Evolutionary conservation across 37 sponge, comb jelly and placozoan species (phyloP), one percentile per base, ranked within the genome.

Genomic region (Eunapius fragilis): DNA sequence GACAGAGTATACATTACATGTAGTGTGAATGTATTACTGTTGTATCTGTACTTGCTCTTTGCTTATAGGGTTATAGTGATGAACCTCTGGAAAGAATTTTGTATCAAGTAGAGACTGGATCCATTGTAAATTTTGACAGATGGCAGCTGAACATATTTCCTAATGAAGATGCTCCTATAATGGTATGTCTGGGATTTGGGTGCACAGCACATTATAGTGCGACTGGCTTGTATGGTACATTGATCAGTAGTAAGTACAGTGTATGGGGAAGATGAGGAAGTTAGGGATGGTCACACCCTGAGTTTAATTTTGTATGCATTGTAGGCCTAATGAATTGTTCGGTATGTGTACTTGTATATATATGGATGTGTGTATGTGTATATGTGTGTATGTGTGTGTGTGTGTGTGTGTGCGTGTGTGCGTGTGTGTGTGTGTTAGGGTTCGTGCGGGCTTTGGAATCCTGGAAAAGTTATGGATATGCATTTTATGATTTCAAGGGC

Each of bases 31-130:
- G 4, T 14, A 72, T 12, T 3, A 26, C 48, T 27, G 0, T 11
- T 10, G 36, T 72, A 35, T 75, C 31, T n/a, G n/a, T n/a, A n/a
- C n/a, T n/a, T n/a, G n/a, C n/a, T n/a, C n/a, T 49, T 37, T 14
- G 24, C 31, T 35, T 2, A 17, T 67, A 92, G 93, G 93, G 91
- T 25, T 95, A 97, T 77, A 76, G 70, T 34, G 97, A 97, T 74
- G 97, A 97, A 83, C 93, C 97, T 26, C 25, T 97, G n/a, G 93
- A 90, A 28, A 93, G 91, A 78, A 91, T 97, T 25, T 81, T 97
- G 35, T 79, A 77, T 72, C 94, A 95, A 75, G 88, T 97, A 12
- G 92, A 93, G 31, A 90, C 88, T 26, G 98, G 94, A 24, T 73
- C 86, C 35, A 84, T 93, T 26, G 83, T 91, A 74, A 72, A 78